Conservation (phyloP, 2,888 invertebrate species). For the Chrysopilus asiliformis region DNA sequence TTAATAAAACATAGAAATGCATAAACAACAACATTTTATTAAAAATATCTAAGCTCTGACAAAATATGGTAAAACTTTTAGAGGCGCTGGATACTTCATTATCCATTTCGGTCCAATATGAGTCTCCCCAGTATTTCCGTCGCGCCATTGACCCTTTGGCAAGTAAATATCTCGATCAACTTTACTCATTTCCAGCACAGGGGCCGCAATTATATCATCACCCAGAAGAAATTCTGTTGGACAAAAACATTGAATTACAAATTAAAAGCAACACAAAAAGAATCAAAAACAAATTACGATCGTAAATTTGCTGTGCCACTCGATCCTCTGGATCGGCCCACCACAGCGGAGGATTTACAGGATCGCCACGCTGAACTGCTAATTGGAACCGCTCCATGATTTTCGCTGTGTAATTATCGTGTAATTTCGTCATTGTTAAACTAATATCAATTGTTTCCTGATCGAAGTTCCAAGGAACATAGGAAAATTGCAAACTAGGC, state of each 20-base stretch:
- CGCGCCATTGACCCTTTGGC: constrained; percentile 60
- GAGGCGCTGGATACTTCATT: constrained; percentile 48
- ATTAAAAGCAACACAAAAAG: constrained; percentile 1
- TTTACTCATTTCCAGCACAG: constrained; percentile 51
- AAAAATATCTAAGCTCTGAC: constrained; percentile 24
- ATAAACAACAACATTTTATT: too few species aligned
- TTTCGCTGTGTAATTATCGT: constrained; percentile 45
- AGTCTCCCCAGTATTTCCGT: constrained; percentile 38
- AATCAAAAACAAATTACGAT: constrained; percentile 36
- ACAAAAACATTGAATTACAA: not conserved
- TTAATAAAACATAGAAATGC: too few species aligned
- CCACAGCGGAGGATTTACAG: constrained; percentile 74
- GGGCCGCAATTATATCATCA: constrained; percentile 63
- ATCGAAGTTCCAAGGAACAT: constrained; percentile 61
- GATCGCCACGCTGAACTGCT: constrained; percentile 47
- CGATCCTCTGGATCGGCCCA: constrained; percentile 61
- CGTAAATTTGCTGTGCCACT: constrained; percentile 44
- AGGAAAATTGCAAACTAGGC: constrained; percentile 65
- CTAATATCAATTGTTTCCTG: constrained; percentile 46
- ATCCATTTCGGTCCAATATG: constrained; percentile 49
- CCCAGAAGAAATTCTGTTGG: constrained; percentile 71
- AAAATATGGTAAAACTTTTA: constrained; percentile 59
- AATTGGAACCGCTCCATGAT: constrained; percentile 49
- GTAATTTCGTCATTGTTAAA: constrained; percentile 49
- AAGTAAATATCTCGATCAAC: constrained; percentile 56